phyloP scores from a whole-genome alignment of 1,140 invertebrate species.

The Procambarus clarkii region DNA sequence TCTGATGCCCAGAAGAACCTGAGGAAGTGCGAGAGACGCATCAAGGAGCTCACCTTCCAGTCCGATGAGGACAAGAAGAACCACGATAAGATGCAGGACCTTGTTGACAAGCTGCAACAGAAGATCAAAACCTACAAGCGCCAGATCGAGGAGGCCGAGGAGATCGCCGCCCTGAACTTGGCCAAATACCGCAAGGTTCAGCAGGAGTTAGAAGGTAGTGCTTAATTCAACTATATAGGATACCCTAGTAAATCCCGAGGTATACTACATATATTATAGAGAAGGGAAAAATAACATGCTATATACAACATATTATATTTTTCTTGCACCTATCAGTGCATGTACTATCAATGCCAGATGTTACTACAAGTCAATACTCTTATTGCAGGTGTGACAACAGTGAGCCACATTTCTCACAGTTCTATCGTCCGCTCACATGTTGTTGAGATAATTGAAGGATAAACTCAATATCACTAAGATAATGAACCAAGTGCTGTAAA shows the following conservation, averaged over 20 bases:
- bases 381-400: constrained; percentile 6
- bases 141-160: too few species aligned
- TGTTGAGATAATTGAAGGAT: background rate
- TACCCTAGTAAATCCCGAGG: too few species aligned
- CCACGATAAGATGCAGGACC: too few species aligned
- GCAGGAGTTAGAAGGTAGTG: constrained; percentile 30
- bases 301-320: too few species aligned
- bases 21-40: too few species aligned
- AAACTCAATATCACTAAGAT: background rate
- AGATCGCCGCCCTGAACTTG: background rate
- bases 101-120: too few species aligned
- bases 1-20: background rate
- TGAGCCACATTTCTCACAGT: background rate
- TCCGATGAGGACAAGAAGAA: too few species aligned
- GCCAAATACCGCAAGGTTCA: constrained; percentile 36
- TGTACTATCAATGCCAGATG: background rate
- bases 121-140: too few species aligned
- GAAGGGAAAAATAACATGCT: too few species aligned
- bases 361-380: background rate
- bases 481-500: background rate
- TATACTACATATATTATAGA: too few species aligned
- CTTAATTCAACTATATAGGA: background rate
- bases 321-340: too few species aligned
- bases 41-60: too few species aligned
- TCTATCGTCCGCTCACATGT: background rate